Evolutionary conservation across 2,888 invertebrate species (phyloP).

Genomic region (Caradrina clavipalpis): DNA sequence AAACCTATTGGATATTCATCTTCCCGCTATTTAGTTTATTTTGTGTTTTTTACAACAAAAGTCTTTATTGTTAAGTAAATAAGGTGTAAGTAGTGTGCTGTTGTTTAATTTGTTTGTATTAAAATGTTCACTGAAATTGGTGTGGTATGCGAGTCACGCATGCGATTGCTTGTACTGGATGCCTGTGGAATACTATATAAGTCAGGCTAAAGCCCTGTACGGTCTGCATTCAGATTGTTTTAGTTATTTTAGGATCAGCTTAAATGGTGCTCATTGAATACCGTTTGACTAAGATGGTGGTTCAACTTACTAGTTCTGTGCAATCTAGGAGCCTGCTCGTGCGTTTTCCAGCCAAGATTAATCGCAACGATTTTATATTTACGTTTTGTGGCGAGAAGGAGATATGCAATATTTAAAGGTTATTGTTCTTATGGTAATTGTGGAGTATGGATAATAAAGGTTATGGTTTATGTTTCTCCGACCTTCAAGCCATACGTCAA

Average conservation of each 20-base stretch:
- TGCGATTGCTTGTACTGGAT: slow-evolving; percentile 79
- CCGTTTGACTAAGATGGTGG: slow-evolving; percentile 55
- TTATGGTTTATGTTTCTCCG: slow-evolving; percentile 14
- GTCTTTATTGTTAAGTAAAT: slow-evolving; percentile 65
- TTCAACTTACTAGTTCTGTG: slow-evolving; percentile 23
- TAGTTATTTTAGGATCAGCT: slow-evolving; percentile 78
- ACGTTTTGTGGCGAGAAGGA: neutral
- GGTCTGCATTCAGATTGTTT: slow-evolving; percentile 82
- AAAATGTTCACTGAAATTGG: slow-evolving; percentile 73
- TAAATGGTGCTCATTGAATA: slow-evolving; percentile 66
- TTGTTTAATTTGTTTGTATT: slow-evolving; percentile 67
- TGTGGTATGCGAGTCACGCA: slow-evolving; percentile 82
- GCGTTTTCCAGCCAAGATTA: slow-evolving; percentile 33
- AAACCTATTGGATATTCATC: slow-evolving; percentile 69
- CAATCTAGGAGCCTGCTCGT: slow-evolving; percentile 30
- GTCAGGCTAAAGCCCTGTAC: slow-evolving; percentile 78
- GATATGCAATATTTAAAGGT: neutral
- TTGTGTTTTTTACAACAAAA: slow-evolving; percentile 30
- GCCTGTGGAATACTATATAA: slow-evolving; percentile 80
- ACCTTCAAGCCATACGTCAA: slow-evolving; percentile 17
- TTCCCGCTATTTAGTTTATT: slow-evolving; percentile 43
- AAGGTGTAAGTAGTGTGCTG: slow-evolving; percentile 62
- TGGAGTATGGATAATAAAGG: slow-evolving; percentile 12
- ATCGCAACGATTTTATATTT: slow-evolving; percentile 24
- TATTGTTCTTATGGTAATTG: slow-evolving; percentile 51